These are phyloP conservation scores for Idris sp. DNA, from an alignment of 1,140 invertebrate genomes.

Conservation along the genomic window DNA sequence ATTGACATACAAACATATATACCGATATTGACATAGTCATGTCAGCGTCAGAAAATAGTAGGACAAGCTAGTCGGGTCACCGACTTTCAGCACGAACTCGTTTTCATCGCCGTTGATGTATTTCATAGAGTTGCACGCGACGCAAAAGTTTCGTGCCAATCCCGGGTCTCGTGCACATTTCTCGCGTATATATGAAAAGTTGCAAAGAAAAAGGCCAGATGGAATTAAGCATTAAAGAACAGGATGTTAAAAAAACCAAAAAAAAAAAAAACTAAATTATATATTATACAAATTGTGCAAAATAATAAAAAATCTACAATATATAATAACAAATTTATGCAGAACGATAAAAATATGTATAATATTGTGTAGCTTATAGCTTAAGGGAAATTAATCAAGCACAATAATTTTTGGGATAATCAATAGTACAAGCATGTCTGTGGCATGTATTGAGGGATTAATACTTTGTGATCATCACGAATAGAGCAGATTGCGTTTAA, in stretches of 20 bases:
- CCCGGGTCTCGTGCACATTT: conserved; percentile 27
- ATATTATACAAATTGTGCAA: too few relatives aligned
- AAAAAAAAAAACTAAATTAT: not conserved
- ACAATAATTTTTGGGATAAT: too few relatives aligned
- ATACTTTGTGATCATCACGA: conserved; percentile 9
- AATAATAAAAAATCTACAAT: too few relatives aligned
- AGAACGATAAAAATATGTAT: too few relatives aligned
- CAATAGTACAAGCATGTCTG: conserved; percentile 3
- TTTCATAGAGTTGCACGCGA: conserved; percentile 59
- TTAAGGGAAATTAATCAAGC: too few relatives aligned
- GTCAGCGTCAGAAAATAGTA: conserved; percentile 53
- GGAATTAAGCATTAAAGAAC: conserved; percentile 2
- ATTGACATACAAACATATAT: conserved; percentile 56
- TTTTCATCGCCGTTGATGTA: conserved; percentile 52
- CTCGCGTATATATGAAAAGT: conserved; percentile 31
- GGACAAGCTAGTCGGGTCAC: conserved; percentile 53
- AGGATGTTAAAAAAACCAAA: not conserved
- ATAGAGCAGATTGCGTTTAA: conserved; percentile 27
- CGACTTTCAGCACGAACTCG: conserved; percentile 60
- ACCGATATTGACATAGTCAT: conserved; percentile 54
- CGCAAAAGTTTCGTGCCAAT: conserved; percentile 45
- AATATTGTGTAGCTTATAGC: too few relatives aligned
- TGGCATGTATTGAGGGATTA: conserved; percentile 4
- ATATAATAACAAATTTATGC: too few relatives aligned
- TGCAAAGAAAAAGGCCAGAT: conserved; percentile 4